A percentile compares a stretch with the other conserved stretches of the same genome.
Evolutionary conservation across 2,797 vertebrate species (phyloP).

Genomic region (Cryptoblepharus egeriae): DNA sequence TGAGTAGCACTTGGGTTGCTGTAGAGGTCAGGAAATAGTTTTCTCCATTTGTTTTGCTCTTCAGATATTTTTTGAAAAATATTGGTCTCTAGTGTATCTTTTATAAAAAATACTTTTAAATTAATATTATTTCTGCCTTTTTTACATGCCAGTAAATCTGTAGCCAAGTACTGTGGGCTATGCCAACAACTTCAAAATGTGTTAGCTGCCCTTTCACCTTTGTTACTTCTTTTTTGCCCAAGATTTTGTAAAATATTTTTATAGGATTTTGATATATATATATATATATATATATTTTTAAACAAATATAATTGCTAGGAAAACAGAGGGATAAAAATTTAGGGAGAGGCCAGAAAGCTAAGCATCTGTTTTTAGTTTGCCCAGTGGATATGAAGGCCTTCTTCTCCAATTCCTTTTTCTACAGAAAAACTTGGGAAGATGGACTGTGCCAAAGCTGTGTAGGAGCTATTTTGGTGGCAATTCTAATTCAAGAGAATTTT

Average conservation of each 20-base stretch:
- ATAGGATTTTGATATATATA: neutral
- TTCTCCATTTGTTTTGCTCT: neutral
- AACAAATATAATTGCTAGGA: slow-evolving; percentile 30
- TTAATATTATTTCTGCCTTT: neutral
- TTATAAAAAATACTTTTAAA: neutral
- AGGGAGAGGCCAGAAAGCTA: slow-evolving; percentile 37
- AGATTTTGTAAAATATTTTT: neutral
- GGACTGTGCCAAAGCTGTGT: neutral
- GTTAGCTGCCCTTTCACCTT: neutral
- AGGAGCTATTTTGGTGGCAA: slow-evolving; percentile 36
- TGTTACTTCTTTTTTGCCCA: neutral
- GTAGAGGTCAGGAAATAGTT: neutral
- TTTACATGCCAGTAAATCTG: neutral
- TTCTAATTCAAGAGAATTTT: slow-evolving; percentile 19
- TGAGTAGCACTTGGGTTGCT: neutral
- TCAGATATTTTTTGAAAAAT: neutral
- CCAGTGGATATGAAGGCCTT: slow-evolving; percentile 31
- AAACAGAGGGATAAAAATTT: slow-evolving; percentile 30
- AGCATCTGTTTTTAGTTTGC: slow-evolving; percentile 18
- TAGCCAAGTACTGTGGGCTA: neutral
- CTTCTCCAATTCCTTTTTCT: slow-evolving; percentile 13
- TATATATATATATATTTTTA: neutral
- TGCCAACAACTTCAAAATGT: neutral
- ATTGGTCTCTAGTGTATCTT: neutral
- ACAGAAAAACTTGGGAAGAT: slow-evolving; percentile 24